phyloP scores from a whole-genome alignment of 2,113 vertebrate genomes.

The Esox niger region DNA sequence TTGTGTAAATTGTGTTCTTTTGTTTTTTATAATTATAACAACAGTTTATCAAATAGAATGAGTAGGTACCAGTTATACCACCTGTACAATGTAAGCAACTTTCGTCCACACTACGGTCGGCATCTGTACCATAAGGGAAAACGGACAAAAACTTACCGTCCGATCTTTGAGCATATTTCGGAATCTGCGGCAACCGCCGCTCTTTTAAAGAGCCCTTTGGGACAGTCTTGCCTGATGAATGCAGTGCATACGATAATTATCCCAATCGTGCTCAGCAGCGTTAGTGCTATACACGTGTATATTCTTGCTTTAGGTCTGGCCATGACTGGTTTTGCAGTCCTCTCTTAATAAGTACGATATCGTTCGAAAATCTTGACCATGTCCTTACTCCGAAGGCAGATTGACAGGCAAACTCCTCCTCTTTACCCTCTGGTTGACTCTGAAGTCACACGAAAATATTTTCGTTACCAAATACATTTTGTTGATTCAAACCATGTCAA shows the following conservation, averaged over 20 bases:
- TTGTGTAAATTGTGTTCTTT: not conserved
- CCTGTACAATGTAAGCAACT: no score
- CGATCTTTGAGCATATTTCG: slow-evolving; percentile 74
- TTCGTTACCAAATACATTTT: no score
- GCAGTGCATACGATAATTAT: slow-evolving; percentile 32
- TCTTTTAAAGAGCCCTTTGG: slow-evolving; percentile 42
- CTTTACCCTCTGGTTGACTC: not conserved
- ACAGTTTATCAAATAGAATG: not conserved
- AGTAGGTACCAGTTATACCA: no score
- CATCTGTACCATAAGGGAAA: no score
- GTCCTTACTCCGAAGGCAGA: not conserved
- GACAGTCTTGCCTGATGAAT: slow-evolving; percentile 32
- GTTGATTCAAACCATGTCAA: not conserved
- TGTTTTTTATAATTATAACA: not conserved
- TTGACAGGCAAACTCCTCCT: not conserved
- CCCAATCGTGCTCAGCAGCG: slow-evolving; percentile 37
- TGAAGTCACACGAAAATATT: not conserved
- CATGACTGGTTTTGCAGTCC: slow-evolving; percentile 35
- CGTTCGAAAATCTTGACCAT: not conserved
- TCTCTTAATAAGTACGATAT: not conserved
- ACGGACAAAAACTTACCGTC: slow-evolving; percentile 69
- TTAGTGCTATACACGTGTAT: slow-evolving; percentile 41
- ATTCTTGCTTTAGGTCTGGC: slow-evolving; percentile 42
- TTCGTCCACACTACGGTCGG: no score
- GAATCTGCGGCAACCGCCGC: slow-evolving; percentile 82